These are phyloP conservation scores for Eudemis profundana DNA, from an alignment of 2,888 invertebrate genomes.

Conservation along the genomic window DNA sequence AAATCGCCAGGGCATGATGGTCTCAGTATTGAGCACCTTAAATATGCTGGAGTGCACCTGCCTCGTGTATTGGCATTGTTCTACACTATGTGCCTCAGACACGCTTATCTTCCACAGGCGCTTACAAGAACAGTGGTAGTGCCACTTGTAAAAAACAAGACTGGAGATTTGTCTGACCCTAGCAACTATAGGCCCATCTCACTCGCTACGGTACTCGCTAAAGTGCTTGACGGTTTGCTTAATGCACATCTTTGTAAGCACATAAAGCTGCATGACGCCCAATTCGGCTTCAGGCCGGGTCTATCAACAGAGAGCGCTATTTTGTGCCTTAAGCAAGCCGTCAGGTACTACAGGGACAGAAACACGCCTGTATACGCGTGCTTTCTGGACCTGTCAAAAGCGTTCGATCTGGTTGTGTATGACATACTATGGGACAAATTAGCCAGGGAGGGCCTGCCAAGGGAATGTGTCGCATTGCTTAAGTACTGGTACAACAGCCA, in stretches of 20 bases:
- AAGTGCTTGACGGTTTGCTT: conserved; percentile 9
- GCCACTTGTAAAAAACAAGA: too few relatives aligned
- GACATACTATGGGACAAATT: not conserved
- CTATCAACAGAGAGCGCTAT: conserved; percentile 3
- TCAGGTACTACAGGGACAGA: conserved; percentile 11
- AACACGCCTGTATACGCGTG: conserved; percentile 2
- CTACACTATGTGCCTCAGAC: too few relatives aligned
- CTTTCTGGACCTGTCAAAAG: not conserved
- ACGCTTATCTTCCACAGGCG: too few relatives aligned
- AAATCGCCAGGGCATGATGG: too few relatives aligned
- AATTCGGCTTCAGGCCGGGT: not conserved
- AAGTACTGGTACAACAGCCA: conserved; percentile 4
- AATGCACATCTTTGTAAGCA: conserved; percentile 4
- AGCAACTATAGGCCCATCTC: conserved; percentile 4
- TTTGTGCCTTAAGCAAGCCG: conserved; percentile 6
- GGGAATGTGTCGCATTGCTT: not conserved
- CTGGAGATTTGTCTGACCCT: not conserved
- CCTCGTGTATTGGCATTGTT: too few relatives aligned
- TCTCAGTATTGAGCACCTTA: too few relatives aligned
- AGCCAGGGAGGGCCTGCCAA: not conserved
- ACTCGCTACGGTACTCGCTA: too few relatives aligned
- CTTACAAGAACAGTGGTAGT: too few relatives aligned
- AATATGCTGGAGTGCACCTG: too few relatives aligned
- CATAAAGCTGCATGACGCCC: not conserved
- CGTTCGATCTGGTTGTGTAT: conserved; percentile 1